Conservation (phyloP, 2,113 vertebrate genomes). For the Barnardius zonarius region DNA sequence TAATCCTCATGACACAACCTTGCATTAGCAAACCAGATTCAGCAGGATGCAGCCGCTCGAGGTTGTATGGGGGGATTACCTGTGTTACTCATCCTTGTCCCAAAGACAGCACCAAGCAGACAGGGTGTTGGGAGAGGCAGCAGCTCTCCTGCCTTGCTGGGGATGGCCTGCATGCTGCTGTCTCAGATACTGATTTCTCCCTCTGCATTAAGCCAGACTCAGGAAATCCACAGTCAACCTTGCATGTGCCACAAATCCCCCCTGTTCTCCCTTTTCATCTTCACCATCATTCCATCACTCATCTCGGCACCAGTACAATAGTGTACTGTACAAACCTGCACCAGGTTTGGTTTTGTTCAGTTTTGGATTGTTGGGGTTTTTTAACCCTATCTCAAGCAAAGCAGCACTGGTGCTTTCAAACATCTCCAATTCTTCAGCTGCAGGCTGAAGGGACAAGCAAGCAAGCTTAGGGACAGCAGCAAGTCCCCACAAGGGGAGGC, state of each 20-base stretch:
- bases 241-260: fast-evolving
- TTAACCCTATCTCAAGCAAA: background rate
- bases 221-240: background rate
- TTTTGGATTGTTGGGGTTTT: background rate
- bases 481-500: background rate
- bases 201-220: background rate
- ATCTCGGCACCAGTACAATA: fast-evolving
- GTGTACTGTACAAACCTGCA: background rate
- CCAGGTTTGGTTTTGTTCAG: background rate
- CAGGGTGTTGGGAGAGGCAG: background rate
- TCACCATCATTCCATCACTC: background rate
- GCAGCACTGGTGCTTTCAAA: background rate
- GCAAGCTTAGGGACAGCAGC: background rate
- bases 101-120: fast-evolving
- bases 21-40: background rate
- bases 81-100: background rate
- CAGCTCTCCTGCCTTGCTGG: background rate
- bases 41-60: background rate
- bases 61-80: background rate
- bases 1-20: background rate
- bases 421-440: background rate
- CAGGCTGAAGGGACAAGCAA: background rate
- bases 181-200: background rate
- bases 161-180: background rate
- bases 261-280: background rate